Evolutionary conservation across 2,797 vertebrate genomes (phyloP), one percentile per base, ranked within the genome.

Genomic region (Pelodytes ibericus): DNA sequence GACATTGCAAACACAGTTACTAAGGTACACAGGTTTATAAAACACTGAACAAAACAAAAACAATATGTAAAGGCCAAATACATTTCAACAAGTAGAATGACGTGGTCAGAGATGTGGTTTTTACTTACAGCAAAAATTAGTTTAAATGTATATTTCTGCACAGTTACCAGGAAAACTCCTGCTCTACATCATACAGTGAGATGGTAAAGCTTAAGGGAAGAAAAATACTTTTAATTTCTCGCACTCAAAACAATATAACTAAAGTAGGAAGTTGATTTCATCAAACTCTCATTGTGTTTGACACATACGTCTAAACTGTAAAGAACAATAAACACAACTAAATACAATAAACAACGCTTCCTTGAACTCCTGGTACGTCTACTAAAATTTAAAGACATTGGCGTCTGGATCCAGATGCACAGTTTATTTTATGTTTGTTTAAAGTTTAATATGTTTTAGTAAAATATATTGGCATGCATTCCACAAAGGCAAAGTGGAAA

Each of bases 391-490:
- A 41, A 53, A 76, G 74, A 70, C 66, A 62, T 51, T 77, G 74
- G 74, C 67, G 74, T 77, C 74, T 63, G 49, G 31, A 57, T 64
- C 47, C 74, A 77, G 74, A 77, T 77, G 74, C 47, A n/a, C 56
- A 64, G 74, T 64, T 71, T 64, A 71, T 71, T 77, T 77, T 63
- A 76, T 39, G 57, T 76, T 76, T 56, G 58, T 75, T 75, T 61
- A 75, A 75, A 75, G 57, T 75, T 75, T 69, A 75, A 69, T 69
- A 41, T 63, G 58, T 71, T 64, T 77, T 56, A 62, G 58, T 33
- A 71, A 76, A 15, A 57, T 15, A 77, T 58, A 77, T 70, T 71
- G 74, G 74, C 74, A 77, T 31, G 47, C 6, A 53, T 64, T 77
- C 58, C 26, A 71, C n/a, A 39, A 70, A n/a, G 7, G 27, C 22